These are phyloP conservation scores for Oxytorus armatus DNA, from an alignment of 2,888 invertebrate species.

Conservation along the genomic window DNA sequence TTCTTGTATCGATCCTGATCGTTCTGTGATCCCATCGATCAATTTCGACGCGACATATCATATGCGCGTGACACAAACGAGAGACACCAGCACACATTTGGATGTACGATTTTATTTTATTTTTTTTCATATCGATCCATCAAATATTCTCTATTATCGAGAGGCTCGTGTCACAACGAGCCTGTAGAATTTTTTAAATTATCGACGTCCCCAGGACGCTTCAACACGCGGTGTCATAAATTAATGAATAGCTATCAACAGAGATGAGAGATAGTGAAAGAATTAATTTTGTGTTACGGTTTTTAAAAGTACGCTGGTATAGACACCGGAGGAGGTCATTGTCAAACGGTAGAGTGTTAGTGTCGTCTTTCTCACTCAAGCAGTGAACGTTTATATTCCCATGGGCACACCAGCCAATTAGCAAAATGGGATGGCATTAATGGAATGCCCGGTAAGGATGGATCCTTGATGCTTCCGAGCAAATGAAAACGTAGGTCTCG, in stretches of 20 bases:
- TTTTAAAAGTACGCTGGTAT: slow-evolving; percentile 21
- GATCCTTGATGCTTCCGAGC: slow-evolving; percentile 61
- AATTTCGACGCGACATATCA: slow-evolving; percentile 55
- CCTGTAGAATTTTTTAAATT: slow-evolving; percentile 57
- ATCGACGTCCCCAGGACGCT: slow-evolving; percentile 13
- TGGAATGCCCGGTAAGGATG: slow-evolving; percentile 69
- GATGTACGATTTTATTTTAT: background rate
- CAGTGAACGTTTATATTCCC: slow-evolving; percentile 67
- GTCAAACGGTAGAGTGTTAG: slow-evolving; percentile 55
- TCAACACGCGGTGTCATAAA: slow-evolving; percentile 39
- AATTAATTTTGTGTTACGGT: background rate
- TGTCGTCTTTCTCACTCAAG: slow-evolving; percentile 26
- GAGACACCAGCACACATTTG: slow-evolving; percentile 36
- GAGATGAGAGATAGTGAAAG: slow-evolving; percentile 10
- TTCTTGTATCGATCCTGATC: slow-evolving; percentile 61
- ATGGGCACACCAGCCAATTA: slow-evolving; percentile 71
- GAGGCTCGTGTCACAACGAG: slow-evolving; percentile 58
- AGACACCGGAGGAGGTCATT: slow-evolving; percentile 40
- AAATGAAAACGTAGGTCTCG: slow-evolving; percentile 70
- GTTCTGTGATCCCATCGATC: slow-evolving; percentile 66
- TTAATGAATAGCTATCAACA: slow-evolving; percentile 57
- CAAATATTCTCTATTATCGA: slow-evolving; percentile 63
- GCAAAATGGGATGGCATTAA: slow-evolving; percentile 72
- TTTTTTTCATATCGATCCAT: slow-evolving; percentile 58
- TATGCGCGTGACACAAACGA: slow-evolving; percentile 55